Base-by-base conservation (phyloP, 1,140 invertebrate genomes). In the Radopholus similis region DNA sequence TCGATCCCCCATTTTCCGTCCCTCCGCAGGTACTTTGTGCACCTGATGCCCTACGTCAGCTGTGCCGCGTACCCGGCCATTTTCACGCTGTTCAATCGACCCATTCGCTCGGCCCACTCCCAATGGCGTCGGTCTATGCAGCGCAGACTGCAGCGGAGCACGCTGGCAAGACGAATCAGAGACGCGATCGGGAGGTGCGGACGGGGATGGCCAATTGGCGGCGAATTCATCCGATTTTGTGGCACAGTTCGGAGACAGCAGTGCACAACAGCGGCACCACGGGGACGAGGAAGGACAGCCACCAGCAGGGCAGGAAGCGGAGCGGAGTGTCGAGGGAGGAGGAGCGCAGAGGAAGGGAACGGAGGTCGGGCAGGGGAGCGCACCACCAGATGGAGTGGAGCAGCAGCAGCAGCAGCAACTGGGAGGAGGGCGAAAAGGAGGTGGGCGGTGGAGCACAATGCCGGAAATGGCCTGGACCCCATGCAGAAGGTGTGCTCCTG, bases 61-160 rank as follows among this genome's bases (percentile, higher is more conserved):
- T 76, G 74, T 55, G 56, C 59, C 34, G 75, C 72, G 15, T 76
- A 76, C 47, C 75, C 74, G 1, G 47, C 67, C 18, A 76, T 76
- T 26, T 76, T 77, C 34, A 76, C 74, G 18, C n/a, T 75, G 11
- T 74, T 76, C 56, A 76, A 76, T 60, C 57, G 75, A 6, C 63
- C 70, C 15, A 76, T 76, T 47, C 54, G 76, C 35, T 37, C 62
- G 23, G 74, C 74, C 2, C 74, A 76, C 62, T 60, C 69, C 32
- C 60, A 76, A 30, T 49, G 59, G 59, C 40, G 40, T 4, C 21
- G 59, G 13, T 62, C 59, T 28, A 62, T 62, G 59, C 59, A 62
- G 2, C 42, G 59, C 2, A 35, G 58, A 26, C 37, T 40, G 9
- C 75, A 77, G 40, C 66, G 70, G 28, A 53, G 74, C 53, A 32